Conservation (phyloP, 2,113 vertebrate genomes). For the Coryphaenoides rupestris region DNA sequence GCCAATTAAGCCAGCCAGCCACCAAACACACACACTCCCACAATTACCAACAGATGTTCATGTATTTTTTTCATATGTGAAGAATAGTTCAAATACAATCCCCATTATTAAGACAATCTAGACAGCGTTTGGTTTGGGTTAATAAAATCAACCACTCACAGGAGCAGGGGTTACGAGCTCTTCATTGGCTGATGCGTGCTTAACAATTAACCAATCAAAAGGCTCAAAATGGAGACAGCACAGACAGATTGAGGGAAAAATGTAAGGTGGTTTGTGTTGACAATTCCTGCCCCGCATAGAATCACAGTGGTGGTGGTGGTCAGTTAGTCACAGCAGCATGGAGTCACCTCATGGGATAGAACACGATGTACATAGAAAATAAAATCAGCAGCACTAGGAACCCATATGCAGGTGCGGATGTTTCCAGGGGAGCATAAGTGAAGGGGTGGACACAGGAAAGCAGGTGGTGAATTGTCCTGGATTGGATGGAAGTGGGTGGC, state of each 20-base stretch:
- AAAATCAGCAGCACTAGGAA: conserved; percentile 46
- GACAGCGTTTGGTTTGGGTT: too few species aligned
- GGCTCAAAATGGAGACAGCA: conserved; percentile 14
- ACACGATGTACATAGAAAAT: neutral
- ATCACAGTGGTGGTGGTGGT: conserved; percentile 33
- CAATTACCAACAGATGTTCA: too few species aligned
- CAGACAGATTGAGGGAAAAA: conserved; percentile 23
- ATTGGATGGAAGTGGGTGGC: conserved; percentile 36
- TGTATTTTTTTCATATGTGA: too few species aligned
- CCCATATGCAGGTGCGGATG: conserved; percentile 69
- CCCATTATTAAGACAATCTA: too few species aligned
- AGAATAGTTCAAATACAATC: too few species aligned
- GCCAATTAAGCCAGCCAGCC: too few species aligned
- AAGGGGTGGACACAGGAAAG: conserved; percentile 37
- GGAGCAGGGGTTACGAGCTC: too few species aligned
- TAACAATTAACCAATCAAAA: too few species aligned
- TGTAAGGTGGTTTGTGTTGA: conserved; percentile 32
- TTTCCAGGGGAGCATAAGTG: conserved; percentile 67
- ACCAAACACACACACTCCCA: too few species aligned
- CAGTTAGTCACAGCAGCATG: conserved; percentile 53
- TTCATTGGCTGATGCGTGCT: too few species aligned
- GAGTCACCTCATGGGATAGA: neutral
- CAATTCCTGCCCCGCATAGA: conserved; percentile 38
- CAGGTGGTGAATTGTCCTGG: conserved; percentile 32
- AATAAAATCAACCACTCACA: too few species aligned